Conservation (phyloP, 1,140 invertebrate species). For the Drosophila pseudoobscura region DNA sequence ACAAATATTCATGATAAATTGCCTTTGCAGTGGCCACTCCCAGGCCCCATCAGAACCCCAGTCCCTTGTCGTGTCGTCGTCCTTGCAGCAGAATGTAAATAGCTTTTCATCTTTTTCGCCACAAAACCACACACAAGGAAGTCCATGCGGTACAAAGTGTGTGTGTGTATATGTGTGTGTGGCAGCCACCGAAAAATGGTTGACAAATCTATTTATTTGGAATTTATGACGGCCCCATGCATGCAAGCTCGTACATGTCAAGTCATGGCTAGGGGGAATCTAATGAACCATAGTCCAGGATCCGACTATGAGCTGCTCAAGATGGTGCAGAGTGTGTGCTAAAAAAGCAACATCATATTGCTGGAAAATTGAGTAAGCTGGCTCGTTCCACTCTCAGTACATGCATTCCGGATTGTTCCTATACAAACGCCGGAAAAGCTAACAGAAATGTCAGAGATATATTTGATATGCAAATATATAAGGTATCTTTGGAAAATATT, state of each 20-base stretch:
- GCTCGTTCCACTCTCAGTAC: too few species aligned
- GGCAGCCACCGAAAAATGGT: slow-evolving; percentile 50
- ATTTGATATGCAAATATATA: background rate
- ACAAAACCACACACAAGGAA: slow-evolving; percentile 16
- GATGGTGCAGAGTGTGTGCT: slow-evolving; percentile 6
- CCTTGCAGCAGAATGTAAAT: slow-evolving; percentile 71
- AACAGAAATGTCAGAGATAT: background rate
- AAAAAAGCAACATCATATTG: background rate
- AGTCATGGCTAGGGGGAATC: slow-evolving; percentile 40
- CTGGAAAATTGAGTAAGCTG: background rate
- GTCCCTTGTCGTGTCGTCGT: slow-evolving; percentile 28
- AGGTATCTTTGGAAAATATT: too few species aligned
- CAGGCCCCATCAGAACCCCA: background rate
- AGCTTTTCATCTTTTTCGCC: slow-evolving; percentile 64
- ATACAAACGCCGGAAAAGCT: too few species aligned
- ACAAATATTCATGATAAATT: slow-evolving; percentile 83
- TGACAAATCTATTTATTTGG: slow-evolving; percentile 77
- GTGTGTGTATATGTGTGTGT: slow-evolving; percentile 12
- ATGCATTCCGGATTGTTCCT: too few species aligned
- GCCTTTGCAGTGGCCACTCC: slow-evolving; percentile 61
- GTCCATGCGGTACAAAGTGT: background rate
- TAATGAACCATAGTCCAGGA: slow-evolving; percentile 54
- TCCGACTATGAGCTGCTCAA: slow-evolving; percentile 20
- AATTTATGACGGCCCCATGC: slow-evolving; percentile 59
- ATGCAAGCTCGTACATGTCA: slow-evolving; percentile 33